Evolutionary conservation across 1,140 invertebrate genomes (phyloP), one percentile per base, ranked within the genome.

Genomic region (Orius insidiosus): DNA sequence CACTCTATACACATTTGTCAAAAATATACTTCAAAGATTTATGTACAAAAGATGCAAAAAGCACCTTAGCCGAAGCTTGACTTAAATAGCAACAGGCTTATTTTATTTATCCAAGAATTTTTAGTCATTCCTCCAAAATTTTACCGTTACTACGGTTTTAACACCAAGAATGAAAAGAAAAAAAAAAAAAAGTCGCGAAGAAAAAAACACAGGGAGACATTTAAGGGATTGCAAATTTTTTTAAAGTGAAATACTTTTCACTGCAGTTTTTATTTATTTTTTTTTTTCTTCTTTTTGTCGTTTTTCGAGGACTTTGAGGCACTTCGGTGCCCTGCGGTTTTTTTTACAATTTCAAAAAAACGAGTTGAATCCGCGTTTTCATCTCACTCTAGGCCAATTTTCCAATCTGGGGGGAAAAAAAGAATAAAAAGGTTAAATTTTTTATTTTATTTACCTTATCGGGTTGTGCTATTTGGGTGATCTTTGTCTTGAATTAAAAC

Each of bases 401-500:
- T 49, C 42, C 40, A 49, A 15, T 49, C 47, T 49, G 39, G 1
- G 16, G 18, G 13, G 41, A 30, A 36, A 45, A 31, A 38, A 45
- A 44, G 14, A 35, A 24, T 10, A 18, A 15, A 7, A 39, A 34
- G 24, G 24, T 24, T 24, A 4, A 7, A 4, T 24, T 24, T 24
- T 3, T 24, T 3, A 7, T 4, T 24, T 24, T 3, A 5, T 44
- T 52, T 49, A 52, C 51, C 47, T 37, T 42, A 45, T 30, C 38
- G 51, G 51, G 46, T 34, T 48, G 51, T 52, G 51, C 51, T 52
- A 52, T 52, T 52, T 52, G 19, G 51, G 51, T 36, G 51, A 52
- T 32, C 51, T 37, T 34, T 46, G 51, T 30, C 51, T 46, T 9
- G 51, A 32, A 30, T 52, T 52, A 13, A 46, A 48, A 19, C 47